Base-by-base conservation (phyloP, 1,140 invertebrate species). In the Saccostrea echinata region DNA sequence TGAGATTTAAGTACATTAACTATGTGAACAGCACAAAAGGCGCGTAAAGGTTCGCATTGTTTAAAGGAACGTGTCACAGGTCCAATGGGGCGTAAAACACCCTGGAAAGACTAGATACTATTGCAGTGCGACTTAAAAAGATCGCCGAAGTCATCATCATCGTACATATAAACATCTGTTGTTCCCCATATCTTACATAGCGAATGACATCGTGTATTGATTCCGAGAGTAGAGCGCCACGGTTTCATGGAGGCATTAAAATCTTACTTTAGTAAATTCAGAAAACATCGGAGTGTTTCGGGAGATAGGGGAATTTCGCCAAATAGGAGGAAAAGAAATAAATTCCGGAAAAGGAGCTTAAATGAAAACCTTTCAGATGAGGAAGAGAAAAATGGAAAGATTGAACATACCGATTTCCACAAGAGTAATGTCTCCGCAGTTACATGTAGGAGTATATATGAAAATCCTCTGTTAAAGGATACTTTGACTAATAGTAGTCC, bases 261-360 rank as follows among this genome's bases (percentile, higher is more conserved):
- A 83, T 82, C 86, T 35, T 87, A 87, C 61, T 83, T 87, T 27
- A 87, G 64, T 68, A 87, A 68, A 87, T 87, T 87, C 33, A 55
- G 81, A 24, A 87, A 87, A 64, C 81, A 82, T 43, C 57, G 71
- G 9, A 87, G 86, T 83, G 76, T 55, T 51, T 83, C 86, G 11
- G 53, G 83, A n/a, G 83, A 84, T 57, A 57, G 83, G 30, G 43
- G 43, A 18, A 61, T 61, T 52, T 61, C 81, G 21, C 81, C 81
- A 30, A 21, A 64, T 33, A 43, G 86, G 53, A 55, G 53, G 33
- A 61, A 83, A 83, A 61, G 52, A 53, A 61, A 55, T 68, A 64
- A 80, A 61, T 51, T 87, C n/a, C 27, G 86, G 55, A 83, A 87
- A 82, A 53, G 86, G 33, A 87, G 86, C 76, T 83, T 87, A 51